Base-by-base conservation (phyloP, 2,888 invertebrate genomes). In the Nezara viridula region DNA sequence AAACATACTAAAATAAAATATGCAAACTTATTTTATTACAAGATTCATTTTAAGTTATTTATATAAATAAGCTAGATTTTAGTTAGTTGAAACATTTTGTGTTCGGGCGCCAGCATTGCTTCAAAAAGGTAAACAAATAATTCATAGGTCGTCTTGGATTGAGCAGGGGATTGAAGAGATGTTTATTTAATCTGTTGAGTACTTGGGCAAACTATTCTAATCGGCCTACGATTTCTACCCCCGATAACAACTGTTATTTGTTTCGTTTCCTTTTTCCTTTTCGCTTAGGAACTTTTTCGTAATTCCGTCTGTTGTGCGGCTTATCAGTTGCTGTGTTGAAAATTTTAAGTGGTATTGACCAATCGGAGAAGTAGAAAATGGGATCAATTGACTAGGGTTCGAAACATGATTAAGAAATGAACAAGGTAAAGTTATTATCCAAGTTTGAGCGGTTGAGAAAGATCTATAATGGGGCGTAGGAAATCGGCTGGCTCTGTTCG, bases 361-460 rank as follows among this genome's bases (percentile, higher is more conserved):
- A 40, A 40, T 40, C 86, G 40, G 37, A 16, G 86, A 55, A 32
- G 27, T 4, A 86, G 37, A 44, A 86, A 55, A 55, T 37, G 50
- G 40, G 55, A 86, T 86, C 86, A 86, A 86, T 86, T 86, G 86
- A 9, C 24, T 52, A 52, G 81, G 81, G 40, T 81, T 50, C 32
- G 27, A 55, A 49, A 50, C 50, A 55, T 86, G 86, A 86, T 86
- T 86, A 52, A 86, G 86, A 55, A 55, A 86, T 86, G 86, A 86
- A 40, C 7, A 5, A 32, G 86, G 52, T 55, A 44, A 86, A 86
- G 86, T 86, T 86, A 86, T 55, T 86, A 86, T 60, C 86, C 55
- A 86, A 86, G 86, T 86, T 86, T 52, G 32, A 50, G 19, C 49
- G 86, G 86, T 50, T 32, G 50, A 81, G 60, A 55, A 55, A 40